Conservation (phyloP, 1,140 invertebrate species). For the Eupeodes corollae region DNA sequence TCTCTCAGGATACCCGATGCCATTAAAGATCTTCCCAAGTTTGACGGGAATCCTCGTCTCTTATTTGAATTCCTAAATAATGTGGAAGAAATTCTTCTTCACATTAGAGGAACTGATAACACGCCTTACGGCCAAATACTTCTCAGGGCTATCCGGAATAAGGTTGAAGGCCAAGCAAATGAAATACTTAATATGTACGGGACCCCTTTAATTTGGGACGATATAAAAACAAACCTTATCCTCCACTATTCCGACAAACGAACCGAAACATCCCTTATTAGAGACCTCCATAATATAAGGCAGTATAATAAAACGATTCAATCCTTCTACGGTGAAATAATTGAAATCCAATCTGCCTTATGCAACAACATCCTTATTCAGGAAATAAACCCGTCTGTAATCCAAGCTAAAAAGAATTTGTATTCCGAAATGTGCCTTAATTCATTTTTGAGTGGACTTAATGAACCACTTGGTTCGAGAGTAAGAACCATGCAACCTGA, state of each 20-base stretch:
- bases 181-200: slow-evolving; percentile 4
- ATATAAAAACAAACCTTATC: slow-evolving; percentile 4
- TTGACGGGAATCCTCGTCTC: neutral
- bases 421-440: slow-evolving; percentile 2
- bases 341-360: slow-evolving; percentile 4
- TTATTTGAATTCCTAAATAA: slow-evolving; percentile 4
- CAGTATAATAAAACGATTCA: slow-evolving; percentile 2
- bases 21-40: slow-evolving; percentile 3
- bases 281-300: neutral
- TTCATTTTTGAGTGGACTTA: slow-evolving; percentile 1
- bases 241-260: slow-evolving; percentile 2
- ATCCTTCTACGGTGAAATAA: slow-evolving; percentile 6
- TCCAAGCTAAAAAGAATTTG: slow-evolving; percentile 1
- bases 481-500: slow-evolving; percentile 2
- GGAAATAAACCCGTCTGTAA: neutral
- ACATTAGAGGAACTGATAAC: slow-evolving; percentile 1
- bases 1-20: neutral
- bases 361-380: slow-evolving; percentile 1
- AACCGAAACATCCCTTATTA: slow-evolving; percentile 1
- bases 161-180: slow-evolving; percentile 1
- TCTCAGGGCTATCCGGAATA: slow-evolving; percentile 3
- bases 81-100: slow-evolving; percentile 5
- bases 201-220: slow-evolving; percentile 2
- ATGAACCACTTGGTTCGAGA: slow-evolving; percentile 4
- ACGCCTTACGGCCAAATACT: slow-evolving; percentile 2